Evolutionary conservation across 2,888 invertebrate species (phyloP).

Genomic region (Cataglyphis cursor): DNA sequence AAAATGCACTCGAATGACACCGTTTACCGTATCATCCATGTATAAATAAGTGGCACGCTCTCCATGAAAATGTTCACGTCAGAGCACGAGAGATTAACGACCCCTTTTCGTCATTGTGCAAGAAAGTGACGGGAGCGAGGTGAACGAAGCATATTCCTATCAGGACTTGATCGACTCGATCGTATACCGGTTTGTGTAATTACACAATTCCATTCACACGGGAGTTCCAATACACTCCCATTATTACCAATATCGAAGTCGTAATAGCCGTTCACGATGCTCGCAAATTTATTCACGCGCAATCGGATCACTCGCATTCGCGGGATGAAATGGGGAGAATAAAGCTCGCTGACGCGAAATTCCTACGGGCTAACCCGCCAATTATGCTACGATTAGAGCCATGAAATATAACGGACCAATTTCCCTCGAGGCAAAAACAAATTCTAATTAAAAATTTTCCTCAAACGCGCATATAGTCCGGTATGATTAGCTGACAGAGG

Average conservation of each 20-base stretch:
- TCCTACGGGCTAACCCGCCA: constrained; percentile 9
- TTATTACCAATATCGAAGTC: background rate
- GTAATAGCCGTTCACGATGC: background rate
- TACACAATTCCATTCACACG: constrained; percentile 24
- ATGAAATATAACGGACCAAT: constrained; percentile 6
- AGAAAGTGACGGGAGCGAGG: constrained; percentile 43
- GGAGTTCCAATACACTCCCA: background rate
- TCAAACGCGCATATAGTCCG: background rate
- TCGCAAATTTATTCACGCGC: background rate
- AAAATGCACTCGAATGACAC: constrained; percentile 37
- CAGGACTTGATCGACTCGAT: background rate
- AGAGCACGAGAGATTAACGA: constrained; percentile 32
- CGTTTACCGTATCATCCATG: constrained; percentile 22
- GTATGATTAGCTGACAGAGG: background rate
- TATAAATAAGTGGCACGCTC: constrained; percentile 37
- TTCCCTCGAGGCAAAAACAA: background rate
- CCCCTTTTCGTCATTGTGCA: constrained; percentile 30
- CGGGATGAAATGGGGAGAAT: background rate
- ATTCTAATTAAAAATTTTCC: constrained; percentile 46
- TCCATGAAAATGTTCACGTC: constrained; percentile 29
- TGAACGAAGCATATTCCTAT: constrained; percentile 7
- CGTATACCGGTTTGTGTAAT: constrained; percentile 19
- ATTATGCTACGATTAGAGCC: constrained; percentile 19
- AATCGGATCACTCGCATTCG: constrained; percentile 10
- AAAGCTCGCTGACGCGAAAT: constrained; percentile 7